A percentile compares a stretch with the other conserved stretches of the same genome.
Evolutionary conservation across 2,888 invertebrate genomes (phyloP).

Genomic region (Cephus runcator): DNA sequence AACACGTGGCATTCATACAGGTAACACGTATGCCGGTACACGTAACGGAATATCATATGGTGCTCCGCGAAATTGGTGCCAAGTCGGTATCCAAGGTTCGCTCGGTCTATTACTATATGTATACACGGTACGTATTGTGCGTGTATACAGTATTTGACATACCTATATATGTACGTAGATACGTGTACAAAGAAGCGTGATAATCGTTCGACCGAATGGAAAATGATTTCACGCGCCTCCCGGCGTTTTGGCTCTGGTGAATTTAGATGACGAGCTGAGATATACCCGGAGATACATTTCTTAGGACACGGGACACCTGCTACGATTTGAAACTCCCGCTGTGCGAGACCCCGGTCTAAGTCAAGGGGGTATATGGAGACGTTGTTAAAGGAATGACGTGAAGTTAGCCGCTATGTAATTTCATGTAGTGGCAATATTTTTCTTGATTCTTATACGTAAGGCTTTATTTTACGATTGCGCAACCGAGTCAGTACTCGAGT

Average conservation of each 20-base stretch:
- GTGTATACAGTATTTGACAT: not conserved
- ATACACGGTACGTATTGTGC: not conserved
- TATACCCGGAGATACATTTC: not conserved
- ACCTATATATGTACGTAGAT: too few species aligned
- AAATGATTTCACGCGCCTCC: conserved; percentile 1
- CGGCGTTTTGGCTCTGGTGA: not conserved
- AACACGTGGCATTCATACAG: not conserved
- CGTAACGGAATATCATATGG: not conserved
- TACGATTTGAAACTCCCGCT: not conserved
- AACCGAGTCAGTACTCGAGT: not conserved
- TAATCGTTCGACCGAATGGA: not conserved
- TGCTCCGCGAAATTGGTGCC: not conserved
- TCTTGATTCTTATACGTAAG: not conserved
- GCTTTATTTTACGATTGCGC: not conserved
- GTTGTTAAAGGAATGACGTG: not conserved
- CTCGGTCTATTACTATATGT: not conserved
- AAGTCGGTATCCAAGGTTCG: not conserved
- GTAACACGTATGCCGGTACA: not conserved
- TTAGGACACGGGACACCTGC: not conserved
- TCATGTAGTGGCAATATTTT: not conserved
- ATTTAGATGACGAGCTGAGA: not conserved
- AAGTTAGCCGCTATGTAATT: not conserved
- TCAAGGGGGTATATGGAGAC: not conserved
- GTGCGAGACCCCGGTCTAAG: not conserved
- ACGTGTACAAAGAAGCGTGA: not conserved